A percentile compares a stretch with the other conserved stretches of the same genome.
Conservation (phyloP, 2,113 vertebrate genomes). For the Stigmatopora nigra region DNA sequence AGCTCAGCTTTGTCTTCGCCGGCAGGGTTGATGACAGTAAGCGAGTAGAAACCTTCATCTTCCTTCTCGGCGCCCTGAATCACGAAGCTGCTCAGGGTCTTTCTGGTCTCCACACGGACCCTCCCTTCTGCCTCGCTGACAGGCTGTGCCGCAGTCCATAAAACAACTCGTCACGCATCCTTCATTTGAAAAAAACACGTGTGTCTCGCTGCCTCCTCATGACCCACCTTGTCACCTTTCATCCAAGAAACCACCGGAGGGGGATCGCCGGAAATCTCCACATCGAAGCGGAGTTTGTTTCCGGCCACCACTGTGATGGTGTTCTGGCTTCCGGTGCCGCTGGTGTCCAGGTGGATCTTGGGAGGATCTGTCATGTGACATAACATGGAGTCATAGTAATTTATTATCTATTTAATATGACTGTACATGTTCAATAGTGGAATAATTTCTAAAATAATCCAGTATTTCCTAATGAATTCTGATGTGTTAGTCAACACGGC, state of each 20-base stretch:
- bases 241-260: conserved; percentile 76
- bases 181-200: background rate
- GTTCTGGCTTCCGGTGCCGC: conserved; percentile 66
- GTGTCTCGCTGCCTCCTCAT: background rate
- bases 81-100: conserved; percentile 75
- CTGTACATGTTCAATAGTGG: background rate
- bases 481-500: background rate
- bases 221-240: conserved; percentile 69
- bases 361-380: conserved; percentile 74
- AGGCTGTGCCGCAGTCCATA: conserved; percentile 51
- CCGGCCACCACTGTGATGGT: conserved; percentile 80
- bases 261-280: conserved; percentile 81
- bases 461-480: background rate
- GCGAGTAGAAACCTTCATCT: conserved; percentile 76
- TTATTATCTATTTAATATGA: background rate
- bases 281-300: conserved; percentile 82
- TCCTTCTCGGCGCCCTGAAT: conserved; percentile 75
- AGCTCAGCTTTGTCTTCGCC: conserved; percentile 79
- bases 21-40: conserved; percentile 76
- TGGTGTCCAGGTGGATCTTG: conserved; percentile 84
- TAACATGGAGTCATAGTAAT: background rate
- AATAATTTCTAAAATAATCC: background rate
- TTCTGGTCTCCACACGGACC: conserved; percentile 68
- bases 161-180: background rate
- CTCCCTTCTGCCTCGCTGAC: conserved; percentile 69